A percentile compares a stretch with the other conserved stretches of the same genome.
Evolutionary conservation across 2,797 vertebrate species (phyloP).

Genomic region (Toxotes lorentzi): DNA sequence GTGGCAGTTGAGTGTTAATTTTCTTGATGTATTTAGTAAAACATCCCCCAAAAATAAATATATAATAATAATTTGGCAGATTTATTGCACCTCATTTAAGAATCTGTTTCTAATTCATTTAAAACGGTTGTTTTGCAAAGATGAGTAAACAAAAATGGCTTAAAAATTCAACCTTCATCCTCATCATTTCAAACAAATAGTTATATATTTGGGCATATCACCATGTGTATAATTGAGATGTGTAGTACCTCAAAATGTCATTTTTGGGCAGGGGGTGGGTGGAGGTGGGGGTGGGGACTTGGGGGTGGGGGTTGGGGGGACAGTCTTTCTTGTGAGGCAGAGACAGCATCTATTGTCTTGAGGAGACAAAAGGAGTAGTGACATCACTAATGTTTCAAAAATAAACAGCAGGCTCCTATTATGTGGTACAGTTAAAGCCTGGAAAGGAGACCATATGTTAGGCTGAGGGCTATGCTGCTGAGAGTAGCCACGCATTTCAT

Average conservation of each 20-base stretch:
- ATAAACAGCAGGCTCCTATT: conserved; percentile 81
- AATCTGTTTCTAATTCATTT: conserved; percentile 68
- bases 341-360: conserved; percentile 80
- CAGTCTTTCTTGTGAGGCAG: conserved; percentile 57
- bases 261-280: conserved; percentile 17
- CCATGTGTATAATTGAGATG: conserved; percentile 57
- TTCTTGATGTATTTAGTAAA: conserved; percentile 45
- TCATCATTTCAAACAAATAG: conserved; percentile 34
- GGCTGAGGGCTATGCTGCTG: conserved; percentile 79
- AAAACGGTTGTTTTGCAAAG: conserved; percentile 69
- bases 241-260: conserved; percentile 63
- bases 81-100: conserved; percentile 62
- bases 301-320: background rate
- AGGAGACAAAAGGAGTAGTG: conserved; percentile 83
- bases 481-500: conserved; percentile 72
- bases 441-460: conserved; percentile 85
- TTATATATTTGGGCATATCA: background rate
- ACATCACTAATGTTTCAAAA: conserved; percentile 81
- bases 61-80: conserved; percentile 51
- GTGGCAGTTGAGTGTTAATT: conserved; percentile 33
- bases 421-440: conserved; percentile 79
- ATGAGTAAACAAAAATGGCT: conserved; percentile 58
- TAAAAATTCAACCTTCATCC: conserved; percentile 26
- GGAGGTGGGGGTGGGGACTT: background rate
- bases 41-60: conserved; percentile 35